Percentiles rank a stretch among this genome's conserved stretches.
These are phyloP conservation scores for Rhegmatorhina hoffmannsi DNA, from an alignment of 2,113 vertebrate genomes.

Conservation along the genomic window DNA sequence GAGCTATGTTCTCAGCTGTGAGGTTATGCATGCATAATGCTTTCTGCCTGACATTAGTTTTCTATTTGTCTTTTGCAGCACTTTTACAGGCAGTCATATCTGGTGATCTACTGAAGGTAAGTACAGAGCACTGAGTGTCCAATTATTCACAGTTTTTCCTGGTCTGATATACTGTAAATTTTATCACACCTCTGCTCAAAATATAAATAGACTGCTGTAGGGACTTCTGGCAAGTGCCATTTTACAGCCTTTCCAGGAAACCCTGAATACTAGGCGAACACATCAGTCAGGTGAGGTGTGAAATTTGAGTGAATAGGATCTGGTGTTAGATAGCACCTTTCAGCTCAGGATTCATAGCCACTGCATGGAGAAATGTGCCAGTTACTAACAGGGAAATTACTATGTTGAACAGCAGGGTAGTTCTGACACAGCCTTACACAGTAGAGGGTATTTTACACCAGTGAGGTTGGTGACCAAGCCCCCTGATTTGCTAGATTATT, in stretches of 20 bases:
- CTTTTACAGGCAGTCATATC: constrained; percentile 80
- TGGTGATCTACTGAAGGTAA: constrained; percentile 81
- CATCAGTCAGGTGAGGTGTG: constrained; percentile 20
- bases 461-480: neutral
- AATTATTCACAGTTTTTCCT: neutral
- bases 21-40: neutral
- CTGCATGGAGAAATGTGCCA: neutral
- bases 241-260: constrained; percentile 49
- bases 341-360: neutral
- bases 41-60: constrained; percentile 51
- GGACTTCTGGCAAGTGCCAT: neutral
- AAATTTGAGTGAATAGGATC: constrained; percentile 7
- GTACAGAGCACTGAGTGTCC: neutral
- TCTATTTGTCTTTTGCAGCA: constrained; percentile 74
- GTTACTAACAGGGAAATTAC: constrained; percentile 5
- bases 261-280: neutral
- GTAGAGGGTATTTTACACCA: neutral
- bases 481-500: neutral
- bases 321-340: constrained; percentile 3
- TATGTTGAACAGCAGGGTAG: neutral
- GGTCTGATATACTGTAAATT: neutral
- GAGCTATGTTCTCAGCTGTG: neutral
- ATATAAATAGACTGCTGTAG: neutral
- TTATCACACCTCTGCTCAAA: constrained; percentile 19
- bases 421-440: neutral